Base-by-base conservation (phyloP, 2,797 vertebrate genomes). In the Pangasius sanitwongsei region DNA sequence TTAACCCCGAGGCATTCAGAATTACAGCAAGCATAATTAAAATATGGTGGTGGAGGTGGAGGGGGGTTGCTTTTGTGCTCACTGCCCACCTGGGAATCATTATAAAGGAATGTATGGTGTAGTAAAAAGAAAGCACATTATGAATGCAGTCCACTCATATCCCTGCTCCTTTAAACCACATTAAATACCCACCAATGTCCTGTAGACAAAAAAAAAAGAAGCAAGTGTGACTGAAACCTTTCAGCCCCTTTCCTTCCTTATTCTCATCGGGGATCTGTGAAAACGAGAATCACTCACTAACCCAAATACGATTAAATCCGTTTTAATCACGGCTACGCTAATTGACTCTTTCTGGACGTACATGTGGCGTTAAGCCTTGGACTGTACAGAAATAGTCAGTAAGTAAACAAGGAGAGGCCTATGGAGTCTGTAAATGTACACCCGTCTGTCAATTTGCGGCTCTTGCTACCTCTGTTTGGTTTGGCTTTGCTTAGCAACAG, bases 401-500 rank as follows among this genome's bases (percentile, higher is more conserved):
- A 92, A 92, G 88, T 59, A 78, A 90, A 90, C 87, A 78, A 67
- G 80, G 87, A 78, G 86, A 89, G 81, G 86, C 75, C 63, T 89
- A 77, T 87, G 81, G 88, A 78, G 89, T 89, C 88, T 89, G 90
- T 91, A 89, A 87, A 90, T 85, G 82, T 91, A 85, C 87, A 84
- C 87, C 61, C 28, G 74, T 88, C 86, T 87, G 89, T 89, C 78
- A 65, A 87, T 78, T 82, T 87, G 85, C 37, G 85, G 37, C 74
- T 89, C 86, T 88, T 78, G 85, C 72, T 86, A 78, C 89, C 83
- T 94, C 87, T 92, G 91, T 94, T 93, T 92, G 89, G 91, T 91
- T 87, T 91, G 91, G 89, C 91, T 89, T 89, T 90, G 80, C 92
- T 93, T 91, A 86, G 92, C 87, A 94, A 92, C 91, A 92, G 87